These are phyloP conservation scores for Cherax quadricarinatus DNA, from an alignment of 1,140 invertebrate genomes.

Conservation along the genomic window DNA sequence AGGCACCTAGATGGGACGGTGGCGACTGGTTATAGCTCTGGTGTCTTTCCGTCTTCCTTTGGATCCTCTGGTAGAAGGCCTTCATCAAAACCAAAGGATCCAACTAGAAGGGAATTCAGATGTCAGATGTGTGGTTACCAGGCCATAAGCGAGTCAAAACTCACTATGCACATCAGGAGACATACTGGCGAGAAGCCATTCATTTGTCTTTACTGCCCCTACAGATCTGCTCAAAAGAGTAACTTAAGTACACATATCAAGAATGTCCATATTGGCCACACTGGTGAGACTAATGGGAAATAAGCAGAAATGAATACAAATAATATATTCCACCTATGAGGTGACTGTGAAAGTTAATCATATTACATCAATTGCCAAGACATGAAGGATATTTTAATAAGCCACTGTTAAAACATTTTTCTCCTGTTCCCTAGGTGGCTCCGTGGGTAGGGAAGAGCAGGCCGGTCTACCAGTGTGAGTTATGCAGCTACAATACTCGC, in stretches of 20 bases:
- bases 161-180: conserved; percentile 55
- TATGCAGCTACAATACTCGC: conserved; percentile 64
- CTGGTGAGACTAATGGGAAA: conserved; percentile 8
- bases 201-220: conserved; percentile 45
- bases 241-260: conserved; percentile 59
- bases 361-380: neutral
- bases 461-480: conserved; percentile 64
- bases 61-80: conserved; percentile 39
- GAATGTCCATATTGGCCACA: conserved; percentile 34
- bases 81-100: conserved; percentile 10
- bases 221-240: conserved; percentile 65
- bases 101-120: conserved; percentile 32
- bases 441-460: conserved; percentile 65
- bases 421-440: conserved; percentile 65
- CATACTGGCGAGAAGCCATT: conserved; percentile 63
- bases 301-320: conserved; percentile 4
- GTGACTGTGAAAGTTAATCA: neutral
- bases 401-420: conserved; percentile 53
- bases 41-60: conserved; percentile 33
- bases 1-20: conserved; percentile 49
- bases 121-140: conserved; percentile 63
- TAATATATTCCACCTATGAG: neutral
- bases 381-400: conserved; percentile 9
- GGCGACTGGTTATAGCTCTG: conserved; percentile 34
- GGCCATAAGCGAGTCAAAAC: conserved; percentile 59